A percentile compares a stretch with the other conserved stretches of the same genome.
Conservation (phyloP, 2,797 vertebrate species). For the Ceyx erithaca region DNA sequence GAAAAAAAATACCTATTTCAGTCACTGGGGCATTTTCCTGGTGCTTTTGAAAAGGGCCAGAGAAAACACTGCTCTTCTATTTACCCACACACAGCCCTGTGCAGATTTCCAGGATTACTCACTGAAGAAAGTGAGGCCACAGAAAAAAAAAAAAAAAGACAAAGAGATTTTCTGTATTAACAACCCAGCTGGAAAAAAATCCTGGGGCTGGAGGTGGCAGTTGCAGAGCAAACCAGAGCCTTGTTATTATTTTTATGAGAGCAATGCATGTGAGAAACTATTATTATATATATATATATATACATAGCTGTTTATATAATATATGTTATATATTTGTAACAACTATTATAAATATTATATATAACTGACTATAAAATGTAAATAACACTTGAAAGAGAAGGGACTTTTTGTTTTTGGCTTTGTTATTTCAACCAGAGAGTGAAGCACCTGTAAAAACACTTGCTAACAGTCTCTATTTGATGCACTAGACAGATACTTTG, state of each 20-base stretch:
- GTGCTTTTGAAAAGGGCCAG: background rate
- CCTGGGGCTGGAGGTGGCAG: background rate
- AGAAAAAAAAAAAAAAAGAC: background rate
- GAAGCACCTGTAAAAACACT: background rate
- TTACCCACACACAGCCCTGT: background rate
- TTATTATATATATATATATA: no score
- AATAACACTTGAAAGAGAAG: background rate
- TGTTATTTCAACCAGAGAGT: background rate
- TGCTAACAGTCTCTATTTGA: background rate
- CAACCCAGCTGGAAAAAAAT: background rate
- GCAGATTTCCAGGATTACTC: background rate
- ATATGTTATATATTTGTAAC: no score
- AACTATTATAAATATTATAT: no score
- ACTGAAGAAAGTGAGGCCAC: background rate
- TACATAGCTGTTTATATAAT: no score
- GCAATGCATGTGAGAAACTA: background rate
- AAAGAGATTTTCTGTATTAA: background rate
- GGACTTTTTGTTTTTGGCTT: background rate
- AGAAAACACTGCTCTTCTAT: background rate
- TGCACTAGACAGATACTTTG: background rate
- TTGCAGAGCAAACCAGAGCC: background rate
- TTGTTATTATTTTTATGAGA: background rate
- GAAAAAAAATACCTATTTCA: background rate
- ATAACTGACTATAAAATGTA: accelerated
- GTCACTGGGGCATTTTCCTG: background rate